Evolutionary conservation across 2,888 invertebrate genomes (phyloP).

Genomic region (Philonicus albiceps): DNA sequence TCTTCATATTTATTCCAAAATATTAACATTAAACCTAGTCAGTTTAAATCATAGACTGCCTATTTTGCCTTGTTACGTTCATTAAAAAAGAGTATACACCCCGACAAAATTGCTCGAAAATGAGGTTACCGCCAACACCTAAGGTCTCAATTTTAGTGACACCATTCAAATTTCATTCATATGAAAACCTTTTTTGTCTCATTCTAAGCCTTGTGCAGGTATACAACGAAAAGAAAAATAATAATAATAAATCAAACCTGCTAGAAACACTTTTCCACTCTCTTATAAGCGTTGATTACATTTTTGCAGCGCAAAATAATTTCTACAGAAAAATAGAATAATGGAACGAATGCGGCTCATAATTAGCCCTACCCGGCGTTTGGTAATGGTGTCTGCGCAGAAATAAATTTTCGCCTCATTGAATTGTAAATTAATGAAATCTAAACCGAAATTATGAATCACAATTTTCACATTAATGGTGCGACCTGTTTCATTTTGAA

Average conservation of each 20-base stretch:
- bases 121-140: not conserved
- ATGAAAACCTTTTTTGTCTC: not conserved
- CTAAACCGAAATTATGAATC: not conserved
- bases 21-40: not conserved
- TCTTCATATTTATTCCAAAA: not conserved
- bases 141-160: not conserved
- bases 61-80: not conserved
- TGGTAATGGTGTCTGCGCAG: not conserved
- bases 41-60: too few species aligned
- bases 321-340: not conserved
- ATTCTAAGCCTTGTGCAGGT: not conserved
- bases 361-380: not conserved
- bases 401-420: not conserved
- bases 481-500: not conserved
- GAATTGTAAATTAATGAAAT: not conserved
- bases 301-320: not conserved
- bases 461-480: not conserved
- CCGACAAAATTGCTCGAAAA: not conserved
- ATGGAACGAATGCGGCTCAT: not conserved
- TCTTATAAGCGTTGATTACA: not conserved
- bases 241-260: not conserved
- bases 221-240: too few species aligned
- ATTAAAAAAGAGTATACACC: not conserved
- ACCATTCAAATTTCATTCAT: not conserved
- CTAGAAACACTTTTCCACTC: not conserved